Base-by-base conservation (phyloP, 1,140 invertebrate genomes). In the Heterodera carotae region DNA sequence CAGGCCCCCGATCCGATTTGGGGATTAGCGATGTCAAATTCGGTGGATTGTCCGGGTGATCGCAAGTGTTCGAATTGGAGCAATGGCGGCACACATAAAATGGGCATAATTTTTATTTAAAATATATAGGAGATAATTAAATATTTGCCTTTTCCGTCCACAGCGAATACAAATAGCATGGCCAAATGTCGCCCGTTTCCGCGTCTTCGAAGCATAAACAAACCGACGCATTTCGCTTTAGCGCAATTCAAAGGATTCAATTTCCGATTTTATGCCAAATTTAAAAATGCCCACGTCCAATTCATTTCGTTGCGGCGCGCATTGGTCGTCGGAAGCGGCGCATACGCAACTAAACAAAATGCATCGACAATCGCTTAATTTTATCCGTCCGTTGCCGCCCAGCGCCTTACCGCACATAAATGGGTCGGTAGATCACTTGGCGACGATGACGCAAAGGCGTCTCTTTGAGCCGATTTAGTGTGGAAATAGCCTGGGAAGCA, bases 251-350 rank as follows among this genome's bases (percentile, higher is more conserved):
- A 43, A 43, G 12, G 6, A 43, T 43, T 43, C 2, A 43, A 43
- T 43, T 43, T 66, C 15, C 29, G 62, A 25, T 27, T 59, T 59
- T 31, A 7, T 25, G 7, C 10, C 18, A 68, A 66, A 48, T 79
- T 22, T 15, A 29, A 62, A 31, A 43, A 66, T 34, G 36, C 74
- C 53, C 29, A 85, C 84, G 56, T 86, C 77, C 27, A 86, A 70
- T n/a, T 78, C 82, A 77, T 86, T 88, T 60, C 86, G 75, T 76
- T 86, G 87, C n/a, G 85, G 85, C 29, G 86, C 86, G 78, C 85
- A 86, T 64, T 86, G 84, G 39, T 86, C 86, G 75, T 81, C 76
- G 59, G 80, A 68, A 25, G 48, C 66, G 64, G 82, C 82, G 69
- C 85, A 86, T 4, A 85, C 83, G 70, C 85, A 86, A 77, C 81